Evolutionary conservation across 2,888 invertebrate species (phyloP).

Genomic region (Parnassius mnemosyne): DNA sequence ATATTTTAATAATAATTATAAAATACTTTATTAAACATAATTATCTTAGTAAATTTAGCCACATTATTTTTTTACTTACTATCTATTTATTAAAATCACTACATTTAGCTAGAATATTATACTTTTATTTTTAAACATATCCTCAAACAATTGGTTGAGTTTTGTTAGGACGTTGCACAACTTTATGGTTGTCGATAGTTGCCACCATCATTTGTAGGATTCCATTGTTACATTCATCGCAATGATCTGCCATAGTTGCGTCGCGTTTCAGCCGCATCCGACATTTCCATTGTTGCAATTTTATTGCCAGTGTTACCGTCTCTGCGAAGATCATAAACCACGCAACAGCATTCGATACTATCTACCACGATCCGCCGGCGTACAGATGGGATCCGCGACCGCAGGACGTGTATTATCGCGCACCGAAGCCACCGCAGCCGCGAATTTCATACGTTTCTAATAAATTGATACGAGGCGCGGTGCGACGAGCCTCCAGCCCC

Average conservation of each 20-base stretch:
- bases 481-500: slow-evolving; percentile 46
- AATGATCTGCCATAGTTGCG: slow-evolving; percentile 72
- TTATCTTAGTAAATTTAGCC: no score
- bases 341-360: slow-evolving; percentile 71
- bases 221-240: slow-evolving; percentile 78
- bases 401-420: slow-evolving; percentile 68
- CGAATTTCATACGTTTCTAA: slow-evolving; percentile 77
- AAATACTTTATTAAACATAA: no score
- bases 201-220: slow-evolving; percentile 73
- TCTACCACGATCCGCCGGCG: slow-evolving; percentile 57
- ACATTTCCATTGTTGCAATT: slow-evolving; percentile 78
- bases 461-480: slow-evolving; percentile 76
- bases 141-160: slow-evolving; percentile 40
- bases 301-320: slow-evolving; percentile 79
- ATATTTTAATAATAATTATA: no score
- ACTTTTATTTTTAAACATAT: neutral
- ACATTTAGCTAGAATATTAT: neutral
- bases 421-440: slow-evolving; percentile 72
- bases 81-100: neutral
- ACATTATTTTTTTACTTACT: neutral
- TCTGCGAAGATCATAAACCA: slow-evolving; percentile 73
- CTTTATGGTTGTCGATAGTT: slow-evolving; percentile 69
- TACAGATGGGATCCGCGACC: slow-evolving; percentile 71
- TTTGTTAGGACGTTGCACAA: slow-evolving; percentile 51
- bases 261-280: slow-evolving; percentile 74